Percentiles rank a stretch among this genome's conserved stretches.
These are phyloP conservation scores for Notocelia uddmanniana DNA, from an alignment of 2,888 invertebrate species.

Conservation along the genomic window DNA sequence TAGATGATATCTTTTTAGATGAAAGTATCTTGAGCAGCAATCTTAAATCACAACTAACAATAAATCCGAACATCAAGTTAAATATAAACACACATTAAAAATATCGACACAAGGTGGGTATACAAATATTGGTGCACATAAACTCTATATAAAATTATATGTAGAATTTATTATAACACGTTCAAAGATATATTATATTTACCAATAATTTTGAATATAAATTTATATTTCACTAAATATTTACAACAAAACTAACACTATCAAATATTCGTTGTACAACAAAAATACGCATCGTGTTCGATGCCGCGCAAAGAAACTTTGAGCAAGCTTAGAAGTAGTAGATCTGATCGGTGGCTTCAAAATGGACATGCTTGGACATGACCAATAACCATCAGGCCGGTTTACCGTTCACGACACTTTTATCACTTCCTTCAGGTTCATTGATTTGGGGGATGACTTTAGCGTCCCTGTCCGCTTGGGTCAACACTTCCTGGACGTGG, in stretches of 20 bases:
- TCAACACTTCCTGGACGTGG: conserved; percentile 78
- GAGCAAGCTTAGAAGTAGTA: conserved; percentile 67
- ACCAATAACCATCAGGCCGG: conserved; percentile 79
- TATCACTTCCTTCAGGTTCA: conserved; percentile 63
- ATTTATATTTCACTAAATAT: conserved; percentile 19
- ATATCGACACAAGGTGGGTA: conserved; percentile 40
- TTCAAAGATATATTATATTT: conserved; percentile 30
- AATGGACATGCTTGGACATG: conserved; percentile 82
- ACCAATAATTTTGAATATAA: conserved; percentile 14
- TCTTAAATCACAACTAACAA: conserved; percentile 41
- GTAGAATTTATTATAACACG: conserved; percentile 34
- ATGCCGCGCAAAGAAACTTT: conserved; percentile 42
- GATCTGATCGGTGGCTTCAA: conserved; percentile 75
- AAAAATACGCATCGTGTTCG: conserved; percentile 22
- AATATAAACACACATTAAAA: conserved; percentile 39
- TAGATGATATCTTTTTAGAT: not conserved
- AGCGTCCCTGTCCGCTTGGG: conserved; percentile 68
- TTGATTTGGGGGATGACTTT: conserved; percentile 73
- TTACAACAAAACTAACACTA: conserved; percentile 37
- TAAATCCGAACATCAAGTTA: conserved; percentile 52
- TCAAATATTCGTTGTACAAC: conserved; percentile 49
- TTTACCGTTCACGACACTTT: conserved; percentile 52
- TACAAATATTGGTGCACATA: conserved; percentile 51
- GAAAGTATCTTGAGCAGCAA: conserved; percentile 40
- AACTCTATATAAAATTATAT: conserved; percentile 51